A percentile compares a stretch with the other conserved stretches of the same genome.
Conservation (phyloP, 2,888 invertebrate genomes). For the Oligia fasciuncula region DNA sequence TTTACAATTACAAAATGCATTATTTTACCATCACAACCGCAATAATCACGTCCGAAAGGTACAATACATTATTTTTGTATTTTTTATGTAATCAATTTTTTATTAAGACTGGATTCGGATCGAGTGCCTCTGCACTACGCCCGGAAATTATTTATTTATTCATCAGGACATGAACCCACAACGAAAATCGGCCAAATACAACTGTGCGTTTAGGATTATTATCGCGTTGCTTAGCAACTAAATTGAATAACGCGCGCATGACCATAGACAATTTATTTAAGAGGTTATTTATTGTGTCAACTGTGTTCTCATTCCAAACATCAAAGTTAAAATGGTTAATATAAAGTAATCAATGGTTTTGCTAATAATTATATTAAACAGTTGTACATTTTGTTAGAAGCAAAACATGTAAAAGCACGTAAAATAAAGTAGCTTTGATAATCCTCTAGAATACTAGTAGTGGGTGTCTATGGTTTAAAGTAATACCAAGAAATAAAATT, state of each 20-base stretch:
- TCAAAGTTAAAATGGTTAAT: background rate
- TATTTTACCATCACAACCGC: conserved; percentile 26
- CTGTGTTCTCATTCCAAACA: background rate
- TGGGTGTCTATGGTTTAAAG: conserved; percentile 43
- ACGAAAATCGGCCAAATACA: conserved; percentile 70
- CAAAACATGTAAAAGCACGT: background rate
- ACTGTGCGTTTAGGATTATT: conserved; percentile 74
- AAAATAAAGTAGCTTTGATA: background rate
- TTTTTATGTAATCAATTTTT: conserved; percentile 14
- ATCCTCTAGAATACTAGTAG: background rate
- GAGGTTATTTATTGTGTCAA: background rate
- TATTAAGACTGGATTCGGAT: conserved; percentile 1
- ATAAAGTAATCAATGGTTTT: background rate
- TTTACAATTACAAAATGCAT: conserved; percentile 33
- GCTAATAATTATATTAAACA: background rate
- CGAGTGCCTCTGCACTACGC: conserved; percentile 19
- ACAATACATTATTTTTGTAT: background rate
- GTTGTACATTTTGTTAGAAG: too few species aligned
- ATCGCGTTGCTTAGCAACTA: conserved; percentile 85
- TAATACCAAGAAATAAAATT: conserved; percentile 27
- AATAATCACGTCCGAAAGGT: conserved; percentile 15
- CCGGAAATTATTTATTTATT: conserved; percentile 49
- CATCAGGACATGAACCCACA: conserved; percentile 58
- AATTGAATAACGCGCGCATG: conserved; percentile 85
- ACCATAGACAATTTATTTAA: conserved; percentile 61